Base-by-base conservation (phyloP, 2,113 vertebrate species). In the Ursus arctos region DNA sequence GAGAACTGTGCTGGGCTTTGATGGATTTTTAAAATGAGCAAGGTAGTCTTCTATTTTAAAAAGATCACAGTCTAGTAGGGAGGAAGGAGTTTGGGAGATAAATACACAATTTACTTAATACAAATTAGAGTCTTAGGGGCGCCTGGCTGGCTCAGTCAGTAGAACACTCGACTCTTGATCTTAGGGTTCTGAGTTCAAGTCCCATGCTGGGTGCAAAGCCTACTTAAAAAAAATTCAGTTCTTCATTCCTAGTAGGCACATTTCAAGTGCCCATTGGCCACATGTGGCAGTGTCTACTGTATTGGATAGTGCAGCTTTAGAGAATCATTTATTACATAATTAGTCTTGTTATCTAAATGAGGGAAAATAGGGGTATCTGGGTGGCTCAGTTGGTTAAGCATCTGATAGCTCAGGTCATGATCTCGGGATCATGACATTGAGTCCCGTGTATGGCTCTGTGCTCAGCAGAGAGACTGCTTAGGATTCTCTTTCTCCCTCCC, bases 1-100 rank as follows among this genome's bases (percentile, higher is more conserved):
- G 82, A 59, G 77, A 88, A 95, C 33, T 18, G 0, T 74, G 28
- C 36, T 95, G 22, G 26, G 18, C 33, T 88, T 21, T 88, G 82
- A 40, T 55, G 26, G 51, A 28, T 69, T 74, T 96, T 96, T 97
- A n/a, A 61, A 93, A 96, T 84, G 22, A 84, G 13, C 74, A 76
- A 88, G 43, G 51, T 33, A 77, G n/a, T 89, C 51, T 33, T 96
- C 69, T 90, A 5, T 85, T 96, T 95, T 28, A 93, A 51, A 95
- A 94, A 61, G 36, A 76, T 74, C 21, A 82, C 10, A 53, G 26
- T 92, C 79, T 43, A 65, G 15, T 43, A 92, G 53, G 59, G 65
- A 57, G 33, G 61, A 67, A 57, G 28, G 33, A 59, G 16, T 65
- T 0, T 81, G 43, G 26, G 47, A 59, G n/a, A 16, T 16, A 36